These are phyloP conservation scores for Acronicta psi DNA, from an alignment of 2,888 invertebrate genomes.

Conservation along the genomic window DNA sequence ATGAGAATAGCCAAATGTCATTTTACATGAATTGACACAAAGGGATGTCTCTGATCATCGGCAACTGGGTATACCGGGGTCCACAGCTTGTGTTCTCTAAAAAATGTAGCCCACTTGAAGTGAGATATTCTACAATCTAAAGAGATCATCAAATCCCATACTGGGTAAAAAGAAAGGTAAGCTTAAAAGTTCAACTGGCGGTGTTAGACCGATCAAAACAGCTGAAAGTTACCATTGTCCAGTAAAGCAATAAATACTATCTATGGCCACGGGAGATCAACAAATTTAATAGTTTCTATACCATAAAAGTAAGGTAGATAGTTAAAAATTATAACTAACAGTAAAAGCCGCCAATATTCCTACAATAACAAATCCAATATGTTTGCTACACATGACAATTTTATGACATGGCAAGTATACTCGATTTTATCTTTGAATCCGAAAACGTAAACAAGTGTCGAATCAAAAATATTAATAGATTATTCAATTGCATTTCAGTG, in stretches of 20 bases:
- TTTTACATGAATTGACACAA: no score
- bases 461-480: constrained; percentile 7
- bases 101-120: no score
- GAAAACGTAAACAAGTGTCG: constrained; percentile 12
- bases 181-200: constrained; percentile 3
- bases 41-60: no score
- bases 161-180: neutral
- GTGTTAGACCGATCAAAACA: constrained; percentile 1
- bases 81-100: no score
- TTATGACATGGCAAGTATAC: neutral
- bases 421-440: neutral
- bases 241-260: constrained; percentile 20
- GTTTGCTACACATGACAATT: constrained; percentile 4
- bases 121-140: neutral
- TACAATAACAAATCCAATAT: neutral
- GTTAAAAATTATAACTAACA: neutral
- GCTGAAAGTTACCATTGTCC: constrained; percentile 21
- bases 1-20: no score
- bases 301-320: constrained; percentile 13
- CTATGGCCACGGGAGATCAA: constrained; percentile 14
- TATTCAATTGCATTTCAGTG: constrained; percentile 23
- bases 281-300: constrained; percentile 7
- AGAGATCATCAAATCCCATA: constrained; percentile 2
- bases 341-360: neutral
- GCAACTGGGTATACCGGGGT: no score